Conservation (phyloP, 2,113 vertebrate genomes). For the Bufo bufo region DNA sequence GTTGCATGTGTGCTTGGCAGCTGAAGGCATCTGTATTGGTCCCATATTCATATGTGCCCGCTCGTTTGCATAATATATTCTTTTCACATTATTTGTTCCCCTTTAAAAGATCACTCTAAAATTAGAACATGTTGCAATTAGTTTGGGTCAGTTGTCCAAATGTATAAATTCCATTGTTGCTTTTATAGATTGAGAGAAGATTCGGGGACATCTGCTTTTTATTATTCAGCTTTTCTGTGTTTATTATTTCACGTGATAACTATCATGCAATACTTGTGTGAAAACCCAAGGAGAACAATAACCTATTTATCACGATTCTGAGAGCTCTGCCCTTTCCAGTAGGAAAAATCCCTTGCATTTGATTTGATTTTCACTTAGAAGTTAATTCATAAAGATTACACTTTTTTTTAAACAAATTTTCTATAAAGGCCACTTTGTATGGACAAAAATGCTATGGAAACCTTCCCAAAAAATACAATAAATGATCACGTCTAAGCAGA, state of each 20-base stretch:
- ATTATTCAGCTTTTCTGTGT: constrained; percentile 51
- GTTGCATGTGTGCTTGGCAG: too few species aligned
- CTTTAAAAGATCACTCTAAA: constrained; percentile 5
- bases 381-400: constrained; percentile 48
- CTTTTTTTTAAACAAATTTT: neutral
- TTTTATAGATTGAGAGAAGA: constrained; percentile 43
- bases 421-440: constrained; percentile 4
- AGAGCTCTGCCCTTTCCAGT: neutral
- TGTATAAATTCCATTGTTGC: constrained; percentile 47
- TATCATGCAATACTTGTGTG: constrained; percentile 51
- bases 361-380: neutral
- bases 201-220: constrained; percentile 43
- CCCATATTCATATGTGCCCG: too few species aligned
- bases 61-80: neutral
- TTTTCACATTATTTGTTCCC: neutral
- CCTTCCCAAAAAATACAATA: constrained; percentile 15
- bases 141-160: constrained; percentile 45
- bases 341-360: constrained; percentile 7
- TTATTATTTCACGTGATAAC: constrained; percentile 51
- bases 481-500: neutral
- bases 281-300: constrained; percentile 50
- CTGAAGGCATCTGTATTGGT: too few species aligned
- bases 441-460: neutral
- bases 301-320: constrained; percentile 48
- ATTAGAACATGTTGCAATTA: constrained; percentile 39